Percentiles rank a stretch among this genome's conserved stretches.
Evolutionary conservation across 2,113 vertebrate genomes (phyloP).

Genomic region (Menura novaehollandiae): DNA sequence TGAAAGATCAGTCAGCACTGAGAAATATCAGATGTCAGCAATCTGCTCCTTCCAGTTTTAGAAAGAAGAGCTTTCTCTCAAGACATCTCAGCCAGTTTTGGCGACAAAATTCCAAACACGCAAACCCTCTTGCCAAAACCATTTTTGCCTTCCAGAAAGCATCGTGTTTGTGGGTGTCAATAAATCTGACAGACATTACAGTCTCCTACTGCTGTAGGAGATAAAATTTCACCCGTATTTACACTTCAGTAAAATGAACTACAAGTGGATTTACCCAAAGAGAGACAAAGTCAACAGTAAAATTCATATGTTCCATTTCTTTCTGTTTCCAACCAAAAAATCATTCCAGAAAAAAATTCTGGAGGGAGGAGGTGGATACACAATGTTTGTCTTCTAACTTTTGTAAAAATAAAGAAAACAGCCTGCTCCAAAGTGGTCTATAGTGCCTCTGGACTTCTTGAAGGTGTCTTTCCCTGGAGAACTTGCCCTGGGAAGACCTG

Average conservation of each 20-base stretch:
- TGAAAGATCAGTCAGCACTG: not conserved
- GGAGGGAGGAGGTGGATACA: not conserved
- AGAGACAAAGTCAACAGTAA: not conserved
- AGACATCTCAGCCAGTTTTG: not conserved
- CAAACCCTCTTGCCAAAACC: not conserved
- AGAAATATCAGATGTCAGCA: conserved; percentile 25
- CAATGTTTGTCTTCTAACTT: not conserved
- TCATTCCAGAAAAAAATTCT: not conserved
- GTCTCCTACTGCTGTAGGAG: not conserved
- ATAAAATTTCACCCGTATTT: conserved; percentile 2
- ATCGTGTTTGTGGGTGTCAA: not conserved
- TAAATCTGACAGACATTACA: conserved; percentile 8
- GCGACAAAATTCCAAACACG: not conserved
- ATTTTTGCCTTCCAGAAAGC: conserved; percentile 15
- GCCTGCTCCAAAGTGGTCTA: not conserved
- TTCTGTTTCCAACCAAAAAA: not conserved
- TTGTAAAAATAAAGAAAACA: not conserved
- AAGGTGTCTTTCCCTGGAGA: not conserved
- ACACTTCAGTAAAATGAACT: not conserved
- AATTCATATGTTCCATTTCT: not conserved
- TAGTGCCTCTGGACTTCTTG: not conserved
- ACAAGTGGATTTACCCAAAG: not conserved
- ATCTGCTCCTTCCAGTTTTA: not conserved
- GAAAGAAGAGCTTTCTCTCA: not conserved
- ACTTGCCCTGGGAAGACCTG: fast-evolving